Evolutionary conservation across 2,888 invertebrate species (phyloP).

Genomic region (Himalopsyche tibetana): DNA sequence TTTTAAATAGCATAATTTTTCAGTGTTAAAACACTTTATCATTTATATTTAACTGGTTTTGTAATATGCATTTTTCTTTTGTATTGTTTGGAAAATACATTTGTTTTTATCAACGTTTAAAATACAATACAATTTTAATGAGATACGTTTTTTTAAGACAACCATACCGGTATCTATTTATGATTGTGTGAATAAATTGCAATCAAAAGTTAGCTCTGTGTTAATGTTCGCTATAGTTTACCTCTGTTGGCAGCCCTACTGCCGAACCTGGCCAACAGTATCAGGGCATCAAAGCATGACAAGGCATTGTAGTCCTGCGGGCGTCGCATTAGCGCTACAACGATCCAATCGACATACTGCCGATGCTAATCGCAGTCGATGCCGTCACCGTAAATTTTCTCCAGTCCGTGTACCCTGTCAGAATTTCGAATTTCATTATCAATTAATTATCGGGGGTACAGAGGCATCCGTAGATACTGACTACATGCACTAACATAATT

Average conservation of each 20-base stretch:
- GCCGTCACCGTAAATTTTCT: conserved; percentile 61
- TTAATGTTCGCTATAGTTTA: no score
- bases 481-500: conserved; percentile 55
- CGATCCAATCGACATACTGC: conserved; percentile 46
- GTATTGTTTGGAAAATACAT: no score
- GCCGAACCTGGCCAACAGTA: background rate
- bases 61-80: no score
- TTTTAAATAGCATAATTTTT: no score
- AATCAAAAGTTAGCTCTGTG: no score
- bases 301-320: background rate
- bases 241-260: background rate
- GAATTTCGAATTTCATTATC: conserved; percentile 65
- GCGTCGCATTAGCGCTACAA: background rate
- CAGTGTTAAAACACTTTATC: no score
- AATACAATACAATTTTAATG: no score
- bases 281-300: conserved; percentile 38
- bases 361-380: conserved; percentile 59
- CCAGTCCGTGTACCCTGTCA: conserved; percentile 62
- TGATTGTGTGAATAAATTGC: no score
- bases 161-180: no score
- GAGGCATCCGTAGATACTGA: conserved; percentile 46
- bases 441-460: conserved; percentile 62
- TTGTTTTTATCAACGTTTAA: no score
- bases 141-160: no score
- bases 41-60: no score